Evolutionary conservation across 2,888 invertebrate genomes (phyloP).

Genomic region (Carcina quercana): DNA sequence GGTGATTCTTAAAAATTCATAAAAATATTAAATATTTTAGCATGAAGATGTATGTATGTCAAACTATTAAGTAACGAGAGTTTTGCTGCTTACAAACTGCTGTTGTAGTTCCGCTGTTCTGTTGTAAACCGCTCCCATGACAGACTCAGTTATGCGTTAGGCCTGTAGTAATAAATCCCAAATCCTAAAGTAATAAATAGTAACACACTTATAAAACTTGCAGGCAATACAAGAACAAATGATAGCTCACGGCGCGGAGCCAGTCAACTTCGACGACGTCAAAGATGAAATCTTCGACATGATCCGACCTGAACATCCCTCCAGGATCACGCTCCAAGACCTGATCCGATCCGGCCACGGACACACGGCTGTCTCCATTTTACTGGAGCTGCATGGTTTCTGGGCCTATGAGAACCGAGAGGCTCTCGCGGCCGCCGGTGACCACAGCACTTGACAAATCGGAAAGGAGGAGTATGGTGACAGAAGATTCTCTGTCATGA

Average conservation of each 20-base stretch:
- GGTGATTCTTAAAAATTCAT: too few species aligned
- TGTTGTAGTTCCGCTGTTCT: too few species aligned
- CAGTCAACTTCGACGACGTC: conserved; percentile 93
- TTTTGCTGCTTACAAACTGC: too few species aligned
- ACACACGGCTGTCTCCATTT: conserved; percentile 93
- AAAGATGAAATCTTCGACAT: conserved; percentile 99
- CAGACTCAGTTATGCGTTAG: too few species aligned
- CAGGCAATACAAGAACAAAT: conserved; percentile 95
- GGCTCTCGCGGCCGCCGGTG: conserved; percentile 81
- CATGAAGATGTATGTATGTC: too few species aligned
- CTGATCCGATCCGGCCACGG: conserved; percentile 91
- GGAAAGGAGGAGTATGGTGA: conserved; percentile 1
- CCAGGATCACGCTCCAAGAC: conserved; percentile 90
- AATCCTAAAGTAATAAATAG: background rate
- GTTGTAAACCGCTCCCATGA: too few species aligned
- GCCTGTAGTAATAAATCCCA: too few species aligned
- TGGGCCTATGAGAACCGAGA: conserved; percentile 98
- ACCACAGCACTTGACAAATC: conserved; percentile 55
- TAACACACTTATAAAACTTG: too few species aligned
- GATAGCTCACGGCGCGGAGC: conserved; percentile 89
- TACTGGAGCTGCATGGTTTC: conserved; percentile 96
- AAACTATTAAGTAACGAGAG: too few species aligned
- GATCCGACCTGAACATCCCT: conserved; percentile 91
- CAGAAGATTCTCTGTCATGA: conserved; percentile 1
- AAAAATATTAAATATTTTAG: too few species aligned